Conservation (phyloP, 2,113 vertebrate species). For the Piliocolobus tephrosceles region DNA sequence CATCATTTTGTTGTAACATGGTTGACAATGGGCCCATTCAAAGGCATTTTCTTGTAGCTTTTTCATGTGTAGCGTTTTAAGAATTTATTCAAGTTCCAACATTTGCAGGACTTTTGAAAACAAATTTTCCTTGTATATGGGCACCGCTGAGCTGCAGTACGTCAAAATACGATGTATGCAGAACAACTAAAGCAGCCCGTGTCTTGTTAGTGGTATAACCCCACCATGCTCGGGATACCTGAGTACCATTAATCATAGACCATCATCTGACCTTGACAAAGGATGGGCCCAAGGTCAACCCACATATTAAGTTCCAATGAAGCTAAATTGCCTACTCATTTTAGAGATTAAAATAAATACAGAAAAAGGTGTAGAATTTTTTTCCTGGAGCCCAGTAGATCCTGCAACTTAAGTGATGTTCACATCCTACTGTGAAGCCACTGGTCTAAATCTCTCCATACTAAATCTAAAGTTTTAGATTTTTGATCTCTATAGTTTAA, state of each 20-base stretch:
- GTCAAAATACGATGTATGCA: too few relatives aligned
- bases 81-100: neutral
- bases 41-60: neutral
- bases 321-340: neutral
- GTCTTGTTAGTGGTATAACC: neutral
- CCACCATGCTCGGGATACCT: fast-evolving
- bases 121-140: fast-evolving
- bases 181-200: neutral
- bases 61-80: neutral
- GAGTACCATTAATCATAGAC: too few relatives aligned
- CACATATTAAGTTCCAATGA: neutral
- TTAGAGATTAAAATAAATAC: neutral
- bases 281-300: too few relatives aligned
- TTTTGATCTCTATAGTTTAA: neutral
- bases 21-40: neutral
- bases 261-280: neutral
- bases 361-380: too few relatives aligned
- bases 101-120: neutral
- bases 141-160: neutral
- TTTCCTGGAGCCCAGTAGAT: neutral
- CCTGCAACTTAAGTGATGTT: fast-evolving
- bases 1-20: neutral
- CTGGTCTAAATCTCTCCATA: neutral
- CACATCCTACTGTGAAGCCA: neutral
- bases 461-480: neutral